Conservation (phyloP, 1,140 invertebrate species). For the Patella vulgata region DNA sequence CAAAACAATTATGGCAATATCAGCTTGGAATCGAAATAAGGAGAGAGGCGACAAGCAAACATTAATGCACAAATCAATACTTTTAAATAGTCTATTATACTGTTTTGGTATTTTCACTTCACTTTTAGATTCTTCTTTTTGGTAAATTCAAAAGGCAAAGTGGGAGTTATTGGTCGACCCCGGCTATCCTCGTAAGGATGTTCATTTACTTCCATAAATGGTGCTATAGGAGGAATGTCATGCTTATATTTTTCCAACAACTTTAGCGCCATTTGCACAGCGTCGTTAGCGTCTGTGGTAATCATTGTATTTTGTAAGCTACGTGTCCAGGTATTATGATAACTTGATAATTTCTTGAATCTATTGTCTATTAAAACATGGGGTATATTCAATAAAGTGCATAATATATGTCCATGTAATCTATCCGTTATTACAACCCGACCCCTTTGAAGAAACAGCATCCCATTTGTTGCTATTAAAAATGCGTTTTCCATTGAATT, state of each 20-base stretch:
- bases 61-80: no score
- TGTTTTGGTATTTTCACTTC: no score
- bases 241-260: constrained; percentile 19
- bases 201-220: constrained; percentile 2
- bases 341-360: constrained; percentile 34
- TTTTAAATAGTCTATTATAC: no score
- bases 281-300: constrained; percentile 7
- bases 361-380: constrained; percentile 41
- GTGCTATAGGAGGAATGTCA: constrained; percentile 8
- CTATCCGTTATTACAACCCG: constrained; percentile 43
- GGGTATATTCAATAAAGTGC: constrained; percentile 35
- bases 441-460: constrained; percentile 31
- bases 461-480: constrained; percentile 17
- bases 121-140: no score
- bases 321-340: constrained; percentile 34
- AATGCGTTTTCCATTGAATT: constrained; percentile 20
- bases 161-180: no score
- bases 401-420: constrained; percentile 42
- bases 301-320: constrained; percentile 21
- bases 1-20: no score
- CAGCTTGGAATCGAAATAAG: no score
- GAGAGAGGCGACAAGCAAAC: no score
- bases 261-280: constrained; percentile 8
- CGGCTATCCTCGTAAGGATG: no score
- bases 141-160: no score